These are phyloP conservation scores for Perodicticus potto DNA, from an alignment of 2,797 vertebrate genomes.

Conservation along the genomic window DNA sequence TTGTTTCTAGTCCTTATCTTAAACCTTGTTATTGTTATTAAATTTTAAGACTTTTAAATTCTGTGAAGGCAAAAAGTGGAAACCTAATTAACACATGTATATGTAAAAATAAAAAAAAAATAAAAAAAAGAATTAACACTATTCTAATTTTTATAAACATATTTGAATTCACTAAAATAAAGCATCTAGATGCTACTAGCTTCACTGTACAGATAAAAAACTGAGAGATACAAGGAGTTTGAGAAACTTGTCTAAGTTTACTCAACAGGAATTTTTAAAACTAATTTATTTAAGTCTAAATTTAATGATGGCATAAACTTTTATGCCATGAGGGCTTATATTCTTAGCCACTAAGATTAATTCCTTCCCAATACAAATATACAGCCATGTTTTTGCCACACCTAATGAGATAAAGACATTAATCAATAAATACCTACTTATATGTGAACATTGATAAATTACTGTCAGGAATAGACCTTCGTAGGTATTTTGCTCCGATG, in stretches of 20 bases:
- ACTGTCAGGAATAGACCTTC: neutral
- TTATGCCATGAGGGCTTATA: neutral
- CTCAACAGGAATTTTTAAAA: neutral
- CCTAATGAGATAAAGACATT: neutral
- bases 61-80: too few species aligned
- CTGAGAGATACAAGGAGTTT: neutral
- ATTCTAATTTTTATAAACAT: neutral
- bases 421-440: neutral
- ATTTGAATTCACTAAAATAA: neutral
- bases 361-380: neutral
- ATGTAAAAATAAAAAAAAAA: too few species aligned
- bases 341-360: neutral
- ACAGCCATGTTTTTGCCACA: neutral
- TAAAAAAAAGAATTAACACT: neutral
- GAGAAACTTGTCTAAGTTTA: constrained; percentile 7
- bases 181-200: neutral
- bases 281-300: neutral
- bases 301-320: too few species aligned
- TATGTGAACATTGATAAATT: neutral
- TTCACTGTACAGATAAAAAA: neutral
- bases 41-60: too few species aligned
- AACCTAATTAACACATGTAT: too few species aligned
- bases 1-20: too few species aligned
- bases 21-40: too few species aligned
- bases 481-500: neutral